phyloP scores from a whole-genome alignment of 1,140 invertebrate species.

The Ostrea edulis region DNA sequence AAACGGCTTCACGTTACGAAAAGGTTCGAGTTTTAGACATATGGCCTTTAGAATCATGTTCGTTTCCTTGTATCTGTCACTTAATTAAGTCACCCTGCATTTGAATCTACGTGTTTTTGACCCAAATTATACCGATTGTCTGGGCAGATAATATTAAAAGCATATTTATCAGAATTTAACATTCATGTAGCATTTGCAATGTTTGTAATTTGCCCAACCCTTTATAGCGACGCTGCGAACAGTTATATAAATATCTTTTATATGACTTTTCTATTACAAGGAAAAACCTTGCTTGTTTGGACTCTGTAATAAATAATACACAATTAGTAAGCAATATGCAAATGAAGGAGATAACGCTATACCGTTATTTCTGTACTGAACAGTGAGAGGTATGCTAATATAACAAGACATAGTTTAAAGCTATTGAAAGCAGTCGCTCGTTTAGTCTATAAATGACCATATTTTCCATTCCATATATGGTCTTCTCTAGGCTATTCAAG shows the following conservation, averaged over 20 bases:
- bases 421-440: neutral
- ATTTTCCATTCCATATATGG: constrained; percentile 18
- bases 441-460: neutral
- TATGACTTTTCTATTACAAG: neutral
- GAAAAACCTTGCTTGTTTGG: neutral
- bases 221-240: neutral
- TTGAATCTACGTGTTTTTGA: constrained; percentile 11
- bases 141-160: neutral
- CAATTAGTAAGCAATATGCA: constrained; percentile 39
- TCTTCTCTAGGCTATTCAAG: neutral
- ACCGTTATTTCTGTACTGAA: neutral
- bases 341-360: neutral
- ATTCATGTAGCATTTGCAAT: neutral
- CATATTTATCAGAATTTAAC: constrained; percentile 12
- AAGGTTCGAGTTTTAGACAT: neutral
- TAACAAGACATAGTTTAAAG: neutral
- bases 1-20: neutral
- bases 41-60: constrained; percentile 8
- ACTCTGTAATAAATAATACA: constrained; percentile 11
- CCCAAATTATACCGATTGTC: neutral
- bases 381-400: neutral
- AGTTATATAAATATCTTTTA: neutral
- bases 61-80: constrained; percentile 32
- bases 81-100: neutral
- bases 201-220: neutral